Percentiles rank a stretch among this genome's conserved stretches.
These are phyloP conservation scores for Microctonus aethiopoides DNA, from an alignment of 2,888 invertebrate species.

Conservation along the genomic window DNA sequence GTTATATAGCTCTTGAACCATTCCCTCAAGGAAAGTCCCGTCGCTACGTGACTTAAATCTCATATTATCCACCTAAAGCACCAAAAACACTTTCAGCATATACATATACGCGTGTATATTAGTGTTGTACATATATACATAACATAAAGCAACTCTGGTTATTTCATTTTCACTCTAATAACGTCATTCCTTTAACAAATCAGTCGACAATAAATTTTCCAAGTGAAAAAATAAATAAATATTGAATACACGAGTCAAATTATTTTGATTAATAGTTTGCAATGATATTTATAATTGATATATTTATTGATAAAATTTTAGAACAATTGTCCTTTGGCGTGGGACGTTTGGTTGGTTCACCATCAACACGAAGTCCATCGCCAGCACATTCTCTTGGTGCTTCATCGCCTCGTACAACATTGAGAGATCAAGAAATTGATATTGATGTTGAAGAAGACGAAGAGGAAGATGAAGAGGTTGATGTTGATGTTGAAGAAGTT, in stretches of 20 bases:
- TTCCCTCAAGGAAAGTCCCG: constrained; percentile 47
- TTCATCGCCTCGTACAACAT: constrained; percentile 57
- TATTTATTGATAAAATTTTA: constrained; percentile 63
- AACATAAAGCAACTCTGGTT: background rate
- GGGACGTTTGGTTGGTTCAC: constrained; percentile 77
- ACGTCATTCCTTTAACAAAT: background rate
- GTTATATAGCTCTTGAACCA: background rate
- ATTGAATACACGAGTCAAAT: no score
- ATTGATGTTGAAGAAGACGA: constrained; percentile 62
- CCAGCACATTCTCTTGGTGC: constrained; percentile 62
- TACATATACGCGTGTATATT: background rate
- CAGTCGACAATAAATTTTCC: background rate
- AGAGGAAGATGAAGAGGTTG: constrained; percentile 59
- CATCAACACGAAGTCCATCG: constrained; percentile 59
- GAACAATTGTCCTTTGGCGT: constrained; percentile 88
- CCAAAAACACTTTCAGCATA: background rate
- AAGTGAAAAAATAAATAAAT: background rate
- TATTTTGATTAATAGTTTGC: no score
- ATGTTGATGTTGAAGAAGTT: constrained; percentile 64
- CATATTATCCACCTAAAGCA: constrained; percentile 41
- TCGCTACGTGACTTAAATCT: constrained; percentile 63
- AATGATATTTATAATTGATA: no score
- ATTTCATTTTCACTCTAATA: background rate
- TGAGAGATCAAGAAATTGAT: constrained; percentile 57
- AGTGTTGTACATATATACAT: background rate